These are phyloP conservation scores for Acromyrmex charruanus DNA, from an alignment of 1,140 invertebrate genomes.

Conservation along the genomic window DNA sequence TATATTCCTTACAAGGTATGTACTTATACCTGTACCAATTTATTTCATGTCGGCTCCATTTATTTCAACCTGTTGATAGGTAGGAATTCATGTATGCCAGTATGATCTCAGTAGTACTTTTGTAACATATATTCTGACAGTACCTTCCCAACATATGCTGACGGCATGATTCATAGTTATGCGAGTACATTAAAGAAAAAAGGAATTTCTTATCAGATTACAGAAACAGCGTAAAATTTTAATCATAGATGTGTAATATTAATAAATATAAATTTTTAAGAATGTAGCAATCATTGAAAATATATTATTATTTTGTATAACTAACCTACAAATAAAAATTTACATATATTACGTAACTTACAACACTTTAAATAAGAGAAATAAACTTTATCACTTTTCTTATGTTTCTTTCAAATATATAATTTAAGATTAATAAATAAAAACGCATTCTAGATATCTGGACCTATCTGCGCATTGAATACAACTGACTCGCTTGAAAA, in stretches of 20 bases:
- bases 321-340: not conserved
- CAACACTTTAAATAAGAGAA: not conserved
- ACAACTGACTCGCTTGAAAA: slow-evolving; percentile 7
- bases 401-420: not conserved
- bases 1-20: slow-evolving; percentile 25
- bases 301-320: not conserved
- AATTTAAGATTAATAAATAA: slow-evolving; percentile 23
- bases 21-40: slow-evolving; percentile 60
- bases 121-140: slow-evolving; percentile 56
- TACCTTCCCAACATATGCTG: slow-evolving; percentile 21
- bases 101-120: slow-evolving; percentile 55
- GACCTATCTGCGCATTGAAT: slow-evolving; percentile 8
- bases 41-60: slow-evolving; percentile 62
- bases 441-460: not conserved
- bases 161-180: slow-evolving; percentile 20
- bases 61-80: slow-evolving; percentile 64
- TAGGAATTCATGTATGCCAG: slow-evolving; percentile 59
- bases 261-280: not conserved
- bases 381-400: not conserved
- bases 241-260: not conserved
- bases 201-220: not conserved
- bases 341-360: not conserved
- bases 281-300: slow-evolving; percentile 2
- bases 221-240: not conserved
- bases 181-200: slow-evolving; percentile 10